Evolutionary conservation across 2,888 invertebrate genomes (phyloP), one percentile per base, ranked within the genome.

Genomic region (Limulus polyphemus): DNA sequence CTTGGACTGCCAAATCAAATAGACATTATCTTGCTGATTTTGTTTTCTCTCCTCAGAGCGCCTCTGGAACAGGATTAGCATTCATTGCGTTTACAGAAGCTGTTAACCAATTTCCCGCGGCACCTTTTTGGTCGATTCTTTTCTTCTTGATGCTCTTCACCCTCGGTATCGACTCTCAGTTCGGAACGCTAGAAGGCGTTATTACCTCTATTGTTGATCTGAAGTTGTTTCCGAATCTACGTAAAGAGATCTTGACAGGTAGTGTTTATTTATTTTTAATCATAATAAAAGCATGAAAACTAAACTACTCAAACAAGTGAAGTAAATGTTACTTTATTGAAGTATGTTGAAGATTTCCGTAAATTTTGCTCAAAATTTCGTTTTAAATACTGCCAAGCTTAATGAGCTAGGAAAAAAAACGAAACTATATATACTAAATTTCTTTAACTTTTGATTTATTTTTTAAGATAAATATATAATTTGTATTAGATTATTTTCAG

Each of bases 1-100:
- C 32, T 32, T 32, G 32, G 3, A 32, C 5, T 32, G 32, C 32
- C 32, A 32, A 32, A 32, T 32, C 32, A 32, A 5, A 32, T 7
- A 32, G 32, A 32, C 32, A 32, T 32, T 32, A 32, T 32, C 32
- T 32, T 32, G n/a, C n/a, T n/a, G n/a, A n/a, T n/a, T n/a, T n/a
- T n/a, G 32, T 32, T 32, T 32, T 7, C 32, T 32, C 32, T 32
- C 50, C 51, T 14, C 79, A 95, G 95, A 91, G 94, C 10, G 95
- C 94, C 1, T 90, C 94, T 3, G 97, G 97, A 46, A 94, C 95
- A 0, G 97, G 97, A 1, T 78, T 97, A 62, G 97, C 95, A 0
- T 97, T 97, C 77, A 94, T 95, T 67, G 93, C 95, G 70, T 97
- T 95, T 80, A 95, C 97, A 0, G 94, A 97, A 77, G 97, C 97